phyloP scores from a whole-genome alignment of 2,113 vertebrate species.

The Osmerus mordax region DNA sequence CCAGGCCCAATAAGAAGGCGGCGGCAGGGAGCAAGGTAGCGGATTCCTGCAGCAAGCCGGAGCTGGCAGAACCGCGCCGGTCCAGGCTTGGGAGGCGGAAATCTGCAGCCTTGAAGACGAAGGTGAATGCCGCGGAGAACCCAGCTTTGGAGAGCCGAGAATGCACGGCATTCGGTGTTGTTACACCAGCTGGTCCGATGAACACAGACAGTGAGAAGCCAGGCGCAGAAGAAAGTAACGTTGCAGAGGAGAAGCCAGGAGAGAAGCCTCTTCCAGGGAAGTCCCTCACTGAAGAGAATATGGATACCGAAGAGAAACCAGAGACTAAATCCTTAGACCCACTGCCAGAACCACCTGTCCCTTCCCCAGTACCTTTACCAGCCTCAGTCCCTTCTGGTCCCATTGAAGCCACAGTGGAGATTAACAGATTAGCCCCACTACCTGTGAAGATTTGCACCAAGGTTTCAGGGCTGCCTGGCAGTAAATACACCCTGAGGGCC shows the following conservation, averaged over 20 bases:
- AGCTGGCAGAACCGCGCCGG: constrained; percentile 74
- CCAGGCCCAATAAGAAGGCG: constrained; percentile 78
- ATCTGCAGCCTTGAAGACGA: constrained; percentile 65
- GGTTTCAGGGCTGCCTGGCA: constrained; percentile 81
- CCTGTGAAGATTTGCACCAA: constrained; percentile 72
- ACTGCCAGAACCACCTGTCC: constrained; percentile 5
- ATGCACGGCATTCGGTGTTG: constrained; percentile 19
- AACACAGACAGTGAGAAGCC: constrained; percentile 38
- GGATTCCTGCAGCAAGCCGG: constrained; percentile 73
- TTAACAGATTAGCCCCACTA: constrained; percentile 38
- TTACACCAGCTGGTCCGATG: constrained; percentile 24
- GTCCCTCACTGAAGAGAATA: constrained; percentile 6
- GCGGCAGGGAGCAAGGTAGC: constrained; percentile 48
- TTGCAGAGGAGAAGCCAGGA: constrained; percentile 2
- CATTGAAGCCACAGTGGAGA: constrained; percentile 23
- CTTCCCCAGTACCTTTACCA: constrained; percentile 43
- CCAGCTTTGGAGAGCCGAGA: constrained; percentile 39
- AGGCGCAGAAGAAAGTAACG: background rate
- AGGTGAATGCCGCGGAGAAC: constrained; percentile 48
- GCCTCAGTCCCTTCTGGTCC: constrained; percentile 50
- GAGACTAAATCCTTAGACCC: constrained; percentile 25
- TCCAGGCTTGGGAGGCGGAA: constrained; percentile 81
- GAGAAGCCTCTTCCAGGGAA: background rate
- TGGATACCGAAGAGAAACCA: constrained; percentile 11
- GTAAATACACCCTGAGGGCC: constrained; percentile 90